These are phyloP conservation scores for Drosophila borealis DNA, from an alignment of 2,888 invertebrate species.

Conservation along the genomic window DNA sequence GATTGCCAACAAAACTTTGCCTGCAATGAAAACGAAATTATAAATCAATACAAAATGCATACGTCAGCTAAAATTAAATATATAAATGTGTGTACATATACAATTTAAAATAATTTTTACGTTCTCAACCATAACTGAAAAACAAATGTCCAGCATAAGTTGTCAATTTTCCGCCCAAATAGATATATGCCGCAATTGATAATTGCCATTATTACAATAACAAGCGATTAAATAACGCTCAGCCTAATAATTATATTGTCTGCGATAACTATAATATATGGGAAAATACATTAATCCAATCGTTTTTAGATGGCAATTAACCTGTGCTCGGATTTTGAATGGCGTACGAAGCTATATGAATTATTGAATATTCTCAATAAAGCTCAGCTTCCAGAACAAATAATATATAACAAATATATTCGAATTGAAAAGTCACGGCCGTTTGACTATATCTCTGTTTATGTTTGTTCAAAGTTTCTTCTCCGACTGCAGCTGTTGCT, in stretches of 20 bases:
- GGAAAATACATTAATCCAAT: neutral
- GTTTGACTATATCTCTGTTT: slow-evolving; percentile 1
- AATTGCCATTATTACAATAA: slow-evolving; percentile 37
- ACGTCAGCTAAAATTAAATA: slow-evolving; percentile 32
- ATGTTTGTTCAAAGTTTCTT: neutral
- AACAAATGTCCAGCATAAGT: slow-evolving; percentile 3
- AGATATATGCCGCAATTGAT: slow-evolving; percentile 17
- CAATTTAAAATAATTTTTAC: slow-evolving; percentile 6
- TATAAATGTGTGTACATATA: slow-evolving; percentile 9
- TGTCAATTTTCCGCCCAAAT: slow-evolving; percentile 42
- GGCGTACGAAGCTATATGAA: neutral
- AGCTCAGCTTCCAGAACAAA: neutral
- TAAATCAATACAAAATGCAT: slow-evolving; percentile 60
- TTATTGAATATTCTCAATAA: slow-evolving; percentile 12
- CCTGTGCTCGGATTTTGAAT: slow-evolving; percentile 13
- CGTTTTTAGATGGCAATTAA: neutral
- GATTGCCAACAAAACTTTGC: slow-evolving; percentile 68
- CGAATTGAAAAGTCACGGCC: slow-evolving; percentile 3
- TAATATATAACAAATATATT: neutral
- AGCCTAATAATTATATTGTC: neutral
- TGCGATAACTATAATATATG: neutral
- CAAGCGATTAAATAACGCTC: slow-evolving; percentile 32
- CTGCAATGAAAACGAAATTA: slow-evolving; percentile 54
- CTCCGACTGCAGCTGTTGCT: neutral
- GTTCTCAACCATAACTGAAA: slow-evolving; percentile 36